Conservation (phyloP, 2,113 vertebrate species). For the Engystomops pustulosus region DNA sequence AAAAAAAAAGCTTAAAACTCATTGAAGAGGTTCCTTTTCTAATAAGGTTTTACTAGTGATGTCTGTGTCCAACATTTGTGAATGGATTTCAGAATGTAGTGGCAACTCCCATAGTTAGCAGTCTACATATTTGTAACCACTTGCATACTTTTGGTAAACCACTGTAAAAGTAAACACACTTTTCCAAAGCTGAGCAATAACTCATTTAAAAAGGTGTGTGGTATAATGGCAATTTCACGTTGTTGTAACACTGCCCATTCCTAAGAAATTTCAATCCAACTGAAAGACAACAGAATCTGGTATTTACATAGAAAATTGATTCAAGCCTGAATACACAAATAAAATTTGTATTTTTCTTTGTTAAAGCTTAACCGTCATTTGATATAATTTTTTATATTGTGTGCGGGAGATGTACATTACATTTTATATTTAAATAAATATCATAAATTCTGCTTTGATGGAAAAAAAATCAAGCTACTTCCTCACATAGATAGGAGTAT, state of each 20-base stretch:
- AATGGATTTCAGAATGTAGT: conserved; percentile 73
- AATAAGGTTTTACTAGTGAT: conserved; percentile 57
- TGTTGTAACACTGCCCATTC: conserved; percentile 63
- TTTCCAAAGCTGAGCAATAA: conserved; percentile 79
- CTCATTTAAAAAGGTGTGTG: conserved; percentile 74
- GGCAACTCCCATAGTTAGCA: conserved; percentile 76
- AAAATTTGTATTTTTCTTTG: neutral
- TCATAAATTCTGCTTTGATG: too few relatives aligned
- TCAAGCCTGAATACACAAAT: neutral
- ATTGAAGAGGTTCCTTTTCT: neutral
- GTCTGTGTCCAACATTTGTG: conserved; percentile 70
- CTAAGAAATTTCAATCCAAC: conserved; percentile 37
- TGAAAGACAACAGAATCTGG: neutral
- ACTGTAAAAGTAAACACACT: conserved; percentile 83
- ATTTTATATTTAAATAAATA: too few relatives aligned
- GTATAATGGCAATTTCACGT: conserved; percentile 68
- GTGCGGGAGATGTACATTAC: too few relatives aligned
- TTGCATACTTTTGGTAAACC: conserved; percentile 84
- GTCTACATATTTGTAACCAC: conserved; percentile 78
- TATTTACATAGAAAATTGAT: neutral
- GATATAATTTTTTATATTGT: too few relatives aligned
- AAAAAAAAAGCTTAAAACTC: neutral
- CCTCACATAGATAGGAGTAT: too few relatives aligned
- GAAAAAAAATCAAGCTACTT: too few relatives aligned
- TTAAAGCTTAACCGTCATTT: too few relatives aligned